phyloP scores from a whole-genome alignment of 2,113 vertebrate species.

The Ramphastos sulfuratus region DNA sequence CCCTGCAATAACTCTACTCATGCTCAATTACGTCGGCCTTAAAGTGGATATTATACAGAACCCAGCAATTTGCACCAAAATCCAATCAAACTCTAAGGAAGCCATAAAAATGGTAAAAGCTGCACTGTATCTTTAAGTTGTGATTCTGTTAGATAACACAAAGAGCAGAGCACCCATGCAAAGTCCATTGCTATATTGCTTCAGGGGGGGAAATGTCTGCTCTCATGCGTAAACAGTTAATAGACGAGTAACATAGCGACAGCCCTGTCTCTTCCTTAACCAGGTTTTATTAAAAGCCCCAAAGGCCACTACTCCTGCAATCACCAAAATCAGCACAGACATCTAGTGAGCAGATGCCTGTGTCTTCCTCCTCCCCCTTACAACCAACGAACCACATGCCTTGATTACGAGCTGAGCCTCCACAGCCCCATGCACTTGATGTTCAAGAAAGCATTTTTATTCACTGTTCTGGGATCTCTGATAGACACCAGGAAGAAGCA shows the following conservation, averaged over 20 bases:
- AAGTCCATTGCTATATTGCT: background rate
- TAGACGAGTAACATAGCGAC: background rate
- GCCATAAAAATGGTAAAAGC: background rate
- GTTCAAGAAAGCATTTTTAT: background rate
- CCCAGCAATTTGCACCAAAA: slow-evolving; percentile 4
- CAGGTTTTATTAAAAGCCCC: slow-evolving; percentile 34
- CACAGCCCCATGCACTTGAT: background rate
- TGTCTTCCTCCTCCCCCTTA: rapidly evolving
- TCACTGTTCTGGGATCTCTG: background rate
- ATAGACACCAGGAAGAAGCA: background rate
- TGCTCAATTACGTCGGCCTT: slow-evolving; percentile 17
- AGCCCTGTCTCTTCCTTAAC: slow-evolving; percentile 27
- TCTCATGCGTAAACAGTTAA: background rate
- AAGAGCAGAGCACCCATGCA: background rate
- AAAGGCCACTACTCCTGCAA: background rate
- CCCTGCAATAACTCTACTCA: slow-evolving; percentile 26
- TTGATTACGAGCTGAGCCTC: background rate
- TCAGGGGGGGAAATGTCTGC: background rate
- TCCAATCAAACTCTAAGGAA: background rate
- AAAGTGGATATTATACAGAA: background rate
- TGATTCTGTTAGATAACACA: background rate
- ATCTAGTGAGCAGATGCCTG: background rate
- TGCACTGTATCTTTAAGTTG: background rate
- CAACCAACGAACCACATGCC: rapidly evolving
- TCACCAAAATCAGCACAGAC: background rate